A percentile compares a stretch with the other conserved stretches of the same genome.
Evolutionary conservation across 2,113 vertebrate genomes (phyloP).

Genomic region (Ovis aries): ARS-UI_Ramb_v3.0 NC_056055.1:121542501-121543000

Average conservation of each 20-base stretch:
- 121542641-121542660: neutral
- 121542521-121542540: neutral
- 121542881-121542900: neutral
- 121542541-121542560: neutral
- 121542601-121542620: neutral
- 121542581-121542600: neutral
- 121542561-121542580: neutral
- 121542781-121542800: neutral
- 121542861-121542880: neutral
- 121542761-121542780: neutral
- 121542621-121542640: neutral
- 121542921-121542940: neutral
- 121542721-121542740: neutral
- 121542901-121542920: neutral
- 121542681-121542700: neutral
- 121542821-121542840: neutral
- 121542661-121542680: neutral
- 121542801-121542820: neutral
- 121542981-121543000: neutral
- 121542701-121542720: neutral
- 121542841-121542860: neutral
- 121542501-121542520: neutral
- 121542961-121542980: neutral
- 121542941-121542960: neutral
- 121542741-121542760: neutral